Evolutionary conservation across 2,113 vertebrate species (phyloP).

Genomic region (Perca fluviatilis): DNA sequence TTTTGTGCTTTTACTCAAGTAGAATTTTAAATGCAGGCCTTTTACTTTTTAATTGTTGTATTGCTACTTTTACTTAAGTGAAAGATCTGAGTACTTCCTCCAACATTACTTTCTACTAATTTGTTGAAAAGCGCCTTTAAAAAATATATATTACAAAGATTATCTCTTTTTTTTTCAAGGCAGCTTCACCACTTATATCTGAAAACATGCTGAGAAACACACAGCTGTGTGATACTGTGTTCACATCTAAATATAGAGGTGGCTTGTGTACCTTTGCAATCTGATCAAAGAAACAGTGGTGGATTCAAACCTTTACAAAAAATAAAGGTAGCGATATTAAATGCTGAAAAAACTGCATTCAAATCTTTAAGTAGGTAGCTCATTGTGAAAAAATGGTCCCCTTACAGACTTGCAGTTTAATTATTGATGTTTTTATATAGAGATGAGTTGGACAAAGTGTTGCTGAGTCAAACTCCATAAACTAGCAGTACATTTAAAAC

Average conservation of each 20-base stretch:
- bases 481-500: neutral
- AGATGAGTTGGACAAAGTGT: neutral
- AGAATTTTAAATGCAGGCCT: neutral
- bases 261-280: constrained; percentile 10
- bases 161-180: neutral
- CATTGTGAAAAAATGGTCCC: neutral
- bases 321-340: neutral
- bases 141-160: neutral
- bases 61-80: neutral
- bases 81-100: neutral
- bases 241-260: constrained; percentile 12
- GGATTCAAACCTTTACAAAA: neutral
- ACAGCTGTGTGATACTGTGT: constrained; percentile 36
- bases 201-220: constrained; percentile 35
- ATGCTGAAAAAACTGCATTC: neutral
- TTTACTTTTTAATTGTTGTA: neutral
- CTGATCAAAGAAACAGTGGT: neutral
- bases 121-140: neutral
- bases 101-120: neutral
- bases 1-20: neutral
- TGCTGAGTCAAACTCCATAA: neutral
- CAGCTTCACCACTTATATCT: neutral
- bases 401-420: neutral
- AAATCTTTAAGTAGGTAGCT: neutral
- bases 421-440: neutral